Conservation (phyloP, 2,888 invertebrate species). For the Acanthacorydalis orientalis region DNA sequence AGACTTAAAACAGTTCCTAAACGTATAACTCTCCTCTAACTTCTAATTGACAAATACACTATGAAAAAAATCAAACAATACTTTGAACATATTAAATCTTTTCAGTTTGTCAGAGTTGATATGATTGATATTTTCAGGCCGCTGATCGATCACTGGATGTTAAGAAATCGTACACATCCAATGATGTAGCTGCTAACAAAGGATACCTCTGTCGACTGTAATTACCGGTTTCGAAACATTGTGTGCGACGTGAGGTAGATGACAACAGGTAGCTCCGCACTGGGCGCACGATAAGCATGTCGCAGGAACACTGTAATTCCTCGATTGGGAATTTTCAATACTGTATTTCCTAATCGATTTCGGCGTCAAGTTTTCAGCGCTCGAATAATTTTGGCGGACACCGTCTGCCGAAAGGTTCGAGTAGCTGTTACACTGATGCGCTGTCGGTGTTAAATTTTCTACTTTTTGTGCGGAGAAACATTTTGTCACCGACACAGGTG, state of each 20-base stretch:
- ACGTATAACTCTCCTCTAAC: too few relatives aligned
- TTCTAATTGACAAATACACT: too few relatives aligned
- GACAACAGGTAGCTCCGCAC: constrained; percentile 27
- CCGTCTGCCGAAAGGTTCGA: neutral
- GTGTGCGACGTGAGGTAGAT: constrained; percentile 21
- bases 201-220: constrained; percentile 28
- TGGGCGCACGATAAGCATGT: constrained; percentile 27
- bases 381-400: neutral
- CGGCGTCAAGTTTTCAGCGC: constrained; percentile 10
- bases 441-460: constrained; percentile 8
- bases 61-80: too few relatives aligned
- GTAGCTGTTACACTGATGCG: constrained; percentile 5
- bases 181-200: constrained; percentile 24
- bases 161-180: constrained; percentile 6
- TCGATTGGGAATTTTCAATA: constrained; percentile 7
- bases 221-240: constrained; percentile 26
- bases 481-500: constrained; percentile 8
- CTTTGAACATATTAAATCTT: too few relatives aligned
- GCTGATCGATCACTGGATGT: neutral
- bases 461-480: constrained; percentile 6
- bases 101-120: too few relatives aligned
- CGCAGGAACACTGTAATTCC: constrained; percentile 21
- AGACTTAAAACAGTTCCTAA: too few relatives aligned
- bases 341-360: constrained; percentile 11
- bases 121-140: too few relatives aligned